Base-by-base conservation (phyloP, 2,888 invertebrate species). In the Oligia latruncula region DNA sequence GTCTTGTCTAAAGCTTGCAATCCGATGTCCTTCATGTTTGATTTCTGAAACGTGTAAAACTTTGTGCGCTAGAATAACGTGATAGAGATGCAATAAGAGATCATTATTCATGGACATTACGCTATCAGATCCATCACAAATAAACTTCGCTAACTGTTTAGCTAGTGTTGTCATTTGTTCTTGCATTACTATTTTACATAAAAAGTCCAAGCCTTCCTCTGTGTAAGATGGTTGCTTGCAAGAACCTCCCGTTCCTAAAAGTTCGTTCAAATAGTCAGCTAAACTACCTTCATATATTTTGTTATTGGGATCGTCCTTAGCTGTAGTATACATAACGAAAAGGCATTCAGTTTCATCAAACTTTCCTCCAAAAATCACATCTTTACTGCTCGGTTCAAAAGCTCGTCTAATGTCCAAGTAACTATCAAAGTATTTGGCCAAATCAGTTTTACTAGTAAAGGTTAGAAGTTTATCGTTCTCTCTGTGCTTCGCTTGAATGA, bases 261-360 rank as follows among this genome's bases (percentile, higher is more conserved):
- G 67, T 68, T 74, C 23, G 5, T 82, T 81, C 20, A 85, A 52
- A 40, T 64, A 71, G 0, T 71, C 43, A 20, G 85, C 52, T 1
- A 60, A 46, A 5, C 0, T 5, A 15, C 83, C 60, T 23, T 67
- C n/a, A 52, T 64, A 77, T 35, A 4, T 20, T 43, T 72, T 77
- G 11, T 76, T 81, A 29, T 74, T 73, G 17, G 46, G n/a, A 40
- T 88, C 83, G 13, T 60, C 74, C 43, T 74, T 83, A 0, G 80
- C 89, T n/a, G 84, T 84, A n/a, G 89, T 89, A 62, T 89, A 89
- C 46, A 87, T 78, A 43, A 88, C 70, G 49, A 87, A 89, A 11
- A 83, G 55, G 60, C 81, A 86, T 64, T 85, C 83, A 20, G 71
- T 74, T 11, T 82, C 85, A 4, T 81, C 73, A 70, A 78, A 82